phyloP scores from a whole-genome alignment of 2,888 invertebrate species.

The Elaeidobius kamerunicus region DNA sequence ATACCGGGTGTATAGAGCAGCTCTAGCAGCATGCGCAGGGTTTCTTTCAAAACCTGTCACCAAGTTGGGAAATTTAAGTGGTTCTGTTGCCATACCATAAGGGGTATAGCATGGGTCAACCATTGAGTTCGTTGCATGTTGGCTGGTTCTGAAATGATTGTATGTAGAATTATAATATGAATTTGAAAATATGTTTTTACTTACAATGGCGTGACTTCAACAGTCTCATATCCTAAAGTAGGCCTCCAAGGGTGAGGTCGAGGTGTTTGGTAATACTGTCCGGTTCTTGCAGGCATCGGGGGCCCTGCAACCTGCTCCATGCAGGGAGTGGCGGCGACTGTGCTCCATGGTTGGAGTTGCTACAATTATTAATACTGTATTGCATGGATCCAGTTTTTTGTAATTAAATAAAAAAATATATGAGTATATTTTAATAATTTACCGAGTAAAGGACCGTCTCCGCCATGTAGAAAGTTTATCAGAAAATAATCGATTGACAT shows the following conservation, averaged over 20 bases:
- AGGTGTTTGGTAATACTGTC: slow-evolving; percentile 69
- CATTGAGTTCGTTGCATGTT: slow-evolving; percentile 71
- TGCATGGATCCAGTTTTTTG: background rate
- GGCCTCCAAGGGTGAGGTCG: slow-evolving; percentile 78
- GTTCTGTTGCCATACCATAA: slow-evolving; percentile 69
- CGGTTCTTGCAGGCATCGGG: slow-evolving; percentile 61
- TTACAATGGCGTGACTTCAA: slow-evolving; percentile 71
- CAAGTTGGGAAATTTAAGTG: slow-evolving; percentile 76
- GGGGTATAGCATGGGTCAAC: slow-evolving; percentile 69
- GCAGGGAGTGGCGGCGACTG: slow-evolving; percentile 55
- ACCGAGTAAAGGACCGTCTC: slow-evolving; percentile 37
- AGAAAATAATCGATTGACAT: too few relatives aligned
- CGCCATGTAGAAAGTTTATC: too few relatives aligned
- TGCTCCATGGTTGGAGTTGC: slow-evolving; percentile 73
- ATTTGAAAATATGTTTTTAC: background rate
- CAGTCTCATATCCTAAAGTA: slow-evolving; percentile 72
- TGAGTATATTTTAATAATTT: too few relatives aligned
- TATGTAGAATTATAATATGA: too few relatives aligned
- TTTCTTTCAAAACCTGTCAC: slow-evolving; percentile 80
- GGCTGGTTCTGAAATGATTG: slow-evolving; percentile 54
- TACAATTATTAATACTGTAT: slow-evolving; percentile 42
- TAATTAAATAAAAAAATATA: background rate
- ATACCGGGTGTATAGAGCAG: slow-evolving; percentile 86
- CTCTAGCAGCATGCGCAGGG: slow-evolving; percentile 77
- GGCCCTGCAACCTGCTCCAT: slow-evolving; percentile 65